Evolutionary conservation across 2,888 invertebrate species (phyloP).

Genomic region (Xylota segnis): DNA sequence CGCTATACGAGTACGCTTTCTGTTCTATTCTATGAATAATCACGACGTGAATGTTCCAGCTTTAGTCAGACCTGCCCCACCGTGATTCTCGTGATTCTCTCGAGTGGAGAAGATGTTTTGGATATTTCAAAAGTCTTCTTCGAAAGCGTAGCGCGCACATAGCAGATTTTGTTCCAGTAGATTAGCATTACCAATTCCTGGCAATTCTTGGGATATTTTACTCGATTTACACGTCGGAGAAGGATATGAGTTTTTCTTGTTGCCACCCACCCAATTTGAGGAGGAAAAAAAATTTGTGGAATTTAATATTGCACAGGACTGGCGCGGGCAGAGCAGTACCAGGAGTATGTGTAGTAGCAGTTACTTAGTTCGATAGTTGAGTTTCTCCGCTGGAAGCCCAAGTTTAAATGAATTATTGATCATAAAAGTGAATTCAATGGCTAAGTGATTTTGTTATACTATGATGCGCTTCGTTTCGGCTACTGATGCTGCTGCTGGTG

Average conservation of each 20-base stretch:
- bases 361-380: constrained; percentile 34
- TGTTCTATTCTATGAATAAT: constrained; percentile 68
- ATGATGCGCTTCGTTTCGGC: constrained; percentile 26
- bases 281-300: constrained; percentile 11
- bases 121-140: constrained; percentile 45
- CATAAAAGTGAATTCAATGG: constrained; percentile 74
- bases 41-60: constrained; percentile 57
- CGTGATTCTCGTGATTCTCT: constrained; percentile 6
- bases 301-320: constrained; percentile 33
- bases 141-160: neutral
- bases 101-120: constrained; percentile 61
- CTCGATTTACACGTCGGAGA: constrained; percentile 53
- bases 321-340: neutral
- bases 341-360: neutral
- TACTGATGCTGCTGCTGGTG: neutral
- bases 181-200: constrained; percentile 67
- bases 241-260: constrained; percentile 6
- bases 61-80: neutral
- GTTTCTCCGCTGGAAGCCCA: constrained; percentile 31
- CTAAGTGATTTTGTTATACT: constrained; percentile 62
- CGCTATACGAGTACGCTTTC: constrained; percentile 46
- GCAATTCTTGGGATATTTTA: constrained; percentile 42
- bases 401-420: constrained; percentile 74
- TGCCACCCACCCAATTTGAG: neutral
- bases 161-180: constrained; percentile 69